Evolutionary conservation across 1,140 invertebrate species (phyloP), one percentile per base, ranked within the genome.

Genomic region (Zaprionus davidi): DNA sequence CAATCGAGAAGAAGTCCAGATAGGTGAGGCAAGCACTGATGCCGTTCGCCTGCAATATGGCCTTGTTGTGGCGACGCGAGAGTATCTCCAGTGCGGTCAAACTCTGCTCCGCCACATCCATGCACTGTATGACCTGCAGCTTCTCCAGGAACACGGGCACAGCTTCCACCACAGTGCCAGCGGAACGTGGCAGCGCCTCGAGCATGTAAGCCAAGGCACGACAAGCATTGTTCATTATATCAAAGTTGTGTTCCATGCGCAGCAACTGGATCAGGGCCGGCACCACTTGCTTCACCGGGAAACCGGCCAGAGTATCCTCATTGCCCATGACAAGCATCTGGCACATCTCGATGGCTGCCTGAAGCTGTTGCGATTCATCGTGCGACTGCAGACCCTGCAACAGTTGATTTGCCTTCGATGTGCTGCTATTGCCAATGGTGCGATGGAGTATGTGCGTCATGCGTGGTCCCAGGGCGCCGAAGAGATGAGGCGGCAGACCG

Each of bases 191-290:
- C 60, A 99, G 91, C 3, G 99, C 98, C 93, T 99, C 99, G 96
- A 99, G 97, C 98, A 99, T 99, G 92, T 99, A 99, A 1, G 99
- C 99, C 12, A 99, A 94, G 7, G 99, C 99, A 55, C 99, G 96
- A 93, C 98, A 99, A 0, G 99, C 98, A 93, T 99, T 98, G 91
- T 99, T 99, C 99, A 99, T 99, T 94, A 99, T 99, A 93, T 99
- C 99, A 94, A 99, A 99, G 94, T 99, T 99, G 92, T 99, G 98
- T 90, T 98, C 98, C 94, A 98, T 98, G 28, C 96, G 96, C 2
- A 98, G 94, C 34, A 99, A 93, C 83, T 95, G 96, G 49, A 98
- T 97, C 3, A 99, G 95, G 3, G 98, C 98, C 12, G 99, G 98
- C 13, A 99, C 98, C 13, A 99, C 98, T 93, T 99, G 98, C 84